Evolutionary conservation across 2,113 vertebrate genomes (phyloP).

Genomic region (Larimichthys crocea): DNA sequence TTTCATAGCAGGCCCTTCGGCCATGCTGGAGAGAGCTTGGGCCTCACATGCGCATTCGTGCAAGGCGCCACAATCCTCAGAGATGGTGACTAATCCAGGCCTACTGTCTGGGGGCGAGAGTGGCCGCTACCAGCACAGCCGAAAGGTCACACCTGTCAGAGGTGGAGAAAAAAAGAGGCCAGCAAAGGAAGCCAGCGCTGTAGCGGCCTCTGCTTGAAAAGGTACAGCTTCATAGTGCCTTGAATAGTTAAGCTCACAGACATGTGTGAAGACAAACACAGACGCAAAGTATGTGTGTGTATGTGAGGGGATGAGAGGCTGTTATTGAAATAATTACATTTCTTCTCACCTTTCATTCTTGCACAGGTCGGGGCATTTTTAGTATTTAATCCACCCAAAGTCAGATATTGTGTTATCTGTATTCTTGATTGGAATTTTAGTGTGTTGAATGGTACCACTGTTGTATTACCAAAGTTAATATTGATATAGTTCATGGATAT

Average conservation of each 20-base stretch:
- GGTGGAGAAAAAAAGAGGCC: constrained; percentile 43
- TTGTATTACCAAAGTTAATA: constrained; percentile 32
- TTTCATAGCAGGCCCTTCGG: constrained; percentile 80
- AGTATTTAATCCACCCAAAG: constrained; percentile 36
- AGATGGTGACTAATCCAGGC: constrained; percentile 79
- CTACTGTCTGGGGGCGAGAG: constrained; percentile 71
- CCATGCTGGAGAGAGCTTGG: constrained; percentile 67
- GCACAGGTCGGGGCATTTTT: constrained; percentile 16
- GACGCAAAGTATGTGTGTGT: background rate
- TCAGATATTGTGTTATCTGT: constrained; percentile 22
- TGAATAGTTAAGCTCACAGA: constrained; percentile 29
- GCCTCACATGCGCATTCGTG: constrained; percentile 66
- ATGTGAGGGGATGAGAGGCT: background rate
- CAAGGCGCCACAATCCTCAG: constrained; percentile 69
- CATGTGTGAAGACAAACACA: constrained; percentile 22
- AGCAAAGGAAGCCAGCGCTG: constrained; percentile 50
- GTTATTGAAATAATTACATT: constrained; percentile 40
- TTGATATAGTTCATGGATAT: constrained; percentile 39
- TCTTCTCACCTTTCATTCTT: constrained; percentile 23
- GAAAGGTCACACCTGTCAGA: constrained; percentile 85
- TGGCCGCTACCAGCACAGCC: constrained; percentile 64
- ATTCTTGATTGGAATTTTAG: background rate
- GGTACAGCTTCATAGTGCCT: constrained; percentile 34
- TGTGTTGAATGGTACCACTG: constrained; percentile 5
- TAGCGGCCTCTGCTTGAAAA: constrained; percentile 53